Percentiles rank a stretch among this genome's conserved stretches.
phyloP scores from a whole-genome alignment of 2,797 vertebrate genomes.

The Sitta carolinensis region DNA sequence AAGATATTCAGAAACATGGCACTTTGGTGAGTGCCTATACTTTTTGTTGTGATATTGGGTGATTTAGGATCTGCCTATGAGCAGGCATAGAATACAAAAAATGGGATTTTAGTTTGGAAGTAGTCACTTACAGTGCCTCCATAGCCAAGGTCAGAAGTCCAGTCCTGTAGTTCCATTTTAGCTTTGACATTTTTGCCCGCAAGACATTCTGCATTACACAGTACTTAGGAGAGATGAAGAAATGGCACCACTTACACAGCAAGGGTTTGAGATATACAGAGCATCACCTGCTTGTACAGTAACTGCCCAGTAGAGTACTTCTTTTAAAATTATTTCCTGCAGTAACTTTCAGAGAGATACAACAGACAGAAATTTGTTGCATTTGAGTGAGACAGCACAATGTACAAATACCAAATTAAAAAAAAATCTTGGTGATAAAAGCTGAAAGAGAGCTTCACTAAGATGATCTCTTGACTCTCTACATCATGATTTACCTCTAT shows the following conservation, averaged over 20 bases:
- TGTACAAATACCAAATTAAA: neutral
- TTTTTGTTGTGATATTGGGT: neutral
- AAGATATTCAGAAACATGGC: neutral
- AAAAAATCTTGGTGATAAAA: neutral
- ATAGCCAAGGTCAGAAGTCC: fast-evolving
- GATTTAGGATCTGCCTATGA: neutral
- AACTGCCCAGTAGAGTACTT: neutral
- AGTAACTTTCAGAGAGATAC: neutral
- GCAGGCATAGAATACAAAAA: neutral
- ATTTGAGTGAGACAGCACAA: neutral
- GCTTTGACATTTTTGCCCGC: neutral
- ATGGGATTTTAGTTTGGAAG: neutral
- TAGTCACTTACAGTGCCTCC: neutral
- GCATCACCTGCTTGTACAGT: neutral
- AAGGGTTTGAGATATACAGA: neutral
- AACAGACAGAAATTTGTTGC: neutral
- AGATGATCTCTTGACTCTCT: neutral
- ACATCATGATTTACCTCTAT: neutral
- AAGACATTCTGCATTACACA: neutral
- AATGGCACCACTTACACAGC: neutral
- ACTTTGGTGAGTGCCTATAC: neutral
- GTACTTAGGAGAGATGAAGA: neutral
- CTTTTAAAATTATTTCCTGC: neutral
- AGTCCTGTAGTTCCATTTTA: neutral
- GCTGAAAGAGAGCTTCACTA: neutral